These are phyloP conservation scores for Etheostoma spectabile DNA, from an alignment of 2,113 vertebrate species.

Conservation along the genomic window DNA sequence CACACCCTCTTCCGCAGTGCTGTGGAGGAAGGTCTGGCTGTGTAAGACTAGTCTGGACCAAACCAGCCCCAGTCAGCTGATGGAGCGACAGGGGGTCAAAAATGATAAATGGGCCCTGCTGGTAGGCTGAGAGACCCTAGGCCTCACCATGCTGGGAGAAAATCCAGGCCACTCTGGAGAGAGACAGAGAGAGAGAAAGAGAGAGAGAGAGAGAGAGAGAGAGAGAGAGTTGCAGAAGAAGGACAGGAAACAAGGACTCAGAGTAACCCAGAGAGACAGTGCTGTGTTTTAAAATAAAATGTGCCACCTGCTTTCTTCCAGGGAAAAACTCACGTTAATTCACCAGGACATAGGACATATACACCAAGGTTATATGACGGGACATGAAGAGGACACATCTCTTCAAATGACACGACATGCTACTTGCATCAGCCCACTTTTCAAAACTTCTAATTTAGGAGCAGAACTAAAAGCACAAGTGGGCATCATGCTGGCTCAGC, in stretches of 20 bases:
- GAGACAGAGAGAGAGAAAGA: not conserved
- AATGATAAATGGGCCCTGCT: conserved; percentile 64
- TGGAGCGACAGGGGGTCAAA: conserved; percentile 66
- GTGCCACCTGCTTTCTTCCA: conserved; percentile 31
- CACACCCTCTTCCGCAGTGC: no score
- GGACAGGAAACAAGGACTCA: conserved; percentile 58
- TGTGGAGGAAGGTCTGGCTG: no score
- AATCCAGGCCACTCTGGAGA: conserved; percentile 65
- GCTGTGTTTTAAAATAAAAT: not conserved
- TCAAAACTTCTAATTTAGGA: not conserved
- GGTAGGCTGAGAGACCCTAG: conserved; percentile 41
- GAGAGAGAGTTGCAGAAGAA: not conserved
- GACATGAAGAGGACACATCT: conserved; percentile 10
- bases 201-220: conserved; percentile 11
- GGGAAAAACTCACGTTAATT: not conserved
- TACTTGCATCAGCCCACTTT: not conserved
- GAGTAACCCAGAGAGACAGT: conserved; percentile 42
- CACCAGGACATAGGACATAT: conserved; percentile 22
- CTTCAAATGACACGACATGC: not conserved
- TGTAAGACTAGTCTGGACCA: conserved; percentile 28
- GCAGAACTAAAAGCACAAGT: conserved; percentile 5
- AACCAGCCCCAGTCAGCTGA: conserved; percentile 34
- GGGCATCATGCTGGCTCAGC: conserved; percentile 50
- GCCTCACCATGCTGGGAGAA: conserved; percentile 46
- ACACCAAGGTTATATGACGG: conserved; percentile 12